Evolutionary conservation across 2,888 invertebrate genomes (phyloP), one percentile per base, ranked within the genome.

Genomic region (Apodemia zela): DNA sequence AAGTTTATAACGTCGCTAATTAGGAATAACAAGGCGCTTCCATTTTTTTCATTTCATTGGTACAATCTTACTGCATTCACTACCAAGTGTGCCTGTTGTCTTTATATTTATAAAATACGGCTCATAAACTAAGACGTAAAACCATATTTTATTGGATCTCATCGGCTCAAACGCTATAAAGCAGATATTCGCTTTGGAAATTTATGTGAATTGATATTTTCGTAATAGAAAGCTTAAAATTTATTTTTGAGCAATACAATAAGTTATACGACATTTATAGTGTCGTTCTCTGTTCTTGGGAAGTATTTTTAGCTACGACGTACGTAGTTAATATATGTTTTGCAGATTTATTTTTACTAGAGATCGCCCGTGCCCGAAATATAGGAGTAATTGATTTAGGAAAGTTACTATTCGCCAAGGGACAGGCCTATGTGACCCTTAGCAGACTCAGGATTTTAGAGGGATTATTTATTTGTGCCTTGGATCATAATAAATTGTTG

Each of bases 71-170:
- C 42, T 21, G 64, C 67, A 57, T 63, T 65, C 38, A 35, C 63
- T 81, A 83, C 66, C 63, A 66, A 69, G 68, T 67, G 69, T 70
- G 71, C 75, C 76, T 75, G 74, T 76, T 77, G 74, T 81, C 81
- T 83, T 62, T 82, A 83, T 85, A 82, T 80, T 81, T 82, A 79
- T 85, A 84, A 84, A 85, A 87, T 85, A 88, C 80, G 69, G 80
- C 75, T 78, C 87, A 78, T 89, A 88, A 88, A 89, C 74, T 83
- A 79, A 76, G 79, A 79, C 80, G 79, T 86, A 83, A 86, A 87
- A 85, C 75, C 71, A 74, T 72, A 73, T 82, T 87, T 86, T 87
- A 88, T 85, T 84, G 79, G 81, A 78, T 79, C 73, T 71, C 78
- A 73, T 78, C 76, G 78, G 76, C 75, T 74, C 76, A 73, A 75